Conservation (phyloP, 2,888 invertebrate species). For the Parnassius glacialis region DNA sequence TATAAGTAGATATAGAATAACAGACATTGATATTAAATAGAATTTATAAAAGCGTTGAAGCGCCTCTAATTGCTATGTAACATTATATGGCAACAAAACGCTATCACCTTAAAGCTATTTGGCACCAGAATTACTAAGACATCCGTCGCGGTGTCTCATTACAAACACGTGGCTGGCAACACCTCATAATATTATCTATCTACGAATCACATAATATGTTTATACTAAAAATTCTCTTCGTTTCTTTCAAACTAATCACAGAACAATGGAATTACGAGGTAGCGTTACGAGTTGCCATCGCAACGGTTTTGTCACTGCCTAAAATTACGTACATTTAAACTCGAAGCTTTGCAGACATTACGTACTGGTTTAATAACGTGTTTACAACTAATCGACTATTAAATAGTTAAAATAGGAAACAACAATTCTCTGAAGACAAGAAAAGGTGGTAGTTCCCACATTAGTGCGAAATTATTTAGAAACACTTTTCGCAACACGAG, state of each 20-base stretch:
- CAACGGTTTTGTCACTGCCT: neutral
- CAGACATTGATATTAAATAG: neutral
- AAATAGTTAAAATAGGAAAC: too few relatives aligned
- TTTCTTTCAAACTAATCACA: slow-evolving; percentile 27
- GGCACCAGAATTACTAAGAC: slow-evolving; percentile 35
- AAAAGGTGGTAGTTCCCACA: too few relatives aligned
- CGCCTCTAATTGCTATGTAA: slow-evolving; percentile 16
- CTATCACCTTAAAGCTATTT: slow-evolving; percentile 38
- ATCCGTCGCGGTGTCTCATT: slow-evolving; percentile 10
- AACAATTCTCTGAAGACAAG: too few relatives aligned
- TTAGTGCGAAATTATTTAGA: too few relatives aligned
- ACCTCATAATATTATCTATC: slow-evolving; percentile 4
- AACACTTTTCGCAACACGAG: too few relatives aligned
- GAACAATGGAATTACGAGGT: slow-evolving; percentile 20
- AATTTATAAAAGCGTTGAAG: neutral
- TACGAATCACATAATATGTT: neutral
- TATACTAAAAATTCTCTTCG: slow-evolving; percentile 21
- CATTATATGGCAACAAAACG: slow-evolving; percentile 25
- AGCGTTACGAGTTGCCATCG: neutral
- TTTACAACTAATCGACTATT: too few relatives aligned
- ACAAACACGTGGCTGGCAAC: slow-evolving; percentile 10
- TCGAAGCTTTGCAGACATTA: too few relatives aligned
- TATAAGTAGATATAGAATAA: neutral
- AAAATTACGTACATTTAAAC: too few relatives aligned
- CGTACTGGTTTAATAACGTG: too few relatives aligned